phyloP scores from a whole-genome alignment of 2,113 vertebrate species.

The Camarhynchus parvulus region DNA sequence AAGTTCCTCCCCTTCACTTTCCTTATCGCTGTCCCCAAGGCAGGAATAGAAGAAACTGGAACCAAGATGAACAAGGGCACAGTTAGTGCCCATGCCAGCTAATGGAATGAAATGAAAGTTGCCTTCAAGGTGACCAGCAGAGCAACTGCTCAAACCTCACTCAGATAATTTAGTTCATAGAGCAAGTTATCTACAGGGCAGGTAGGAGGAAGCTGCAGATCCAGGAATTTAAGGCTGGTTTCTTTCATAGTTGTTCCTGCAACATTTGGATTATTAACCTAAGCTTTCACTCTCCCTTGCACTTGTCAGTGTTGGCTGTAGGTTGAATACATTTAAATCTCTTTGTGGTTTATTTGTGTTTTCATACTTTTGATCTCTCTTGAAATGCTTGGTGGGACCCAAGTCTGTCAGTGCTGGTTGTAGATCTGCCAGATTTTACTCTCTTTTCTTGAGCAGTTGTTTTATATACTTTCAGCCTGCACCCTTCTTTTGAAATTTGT shows the following conservation, averaged over 20 bases:
- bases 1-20: not conserved
- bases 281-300: not conserved
- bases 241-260: not conserved
- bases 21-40: not conserved
- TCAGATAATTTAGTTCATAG: not conserved
- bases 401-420: not conserved
- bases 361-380: not conserved
- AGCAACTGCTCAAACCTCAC: not conserved
- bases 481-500: not conserved
- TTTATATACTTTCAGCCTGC: not conserved
- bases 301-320: not conserved
- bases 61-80: not conserved
- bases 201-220: not conserved
- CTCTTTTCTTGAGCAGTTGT: not conserved
- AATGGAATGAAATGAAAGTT: not conserved
- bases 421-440: not conserved
- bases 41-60: not conserved
- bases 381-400: not conserved
- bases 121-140: not conserved
- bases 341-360: not conserved
- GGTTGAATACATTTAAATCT: not conserved
- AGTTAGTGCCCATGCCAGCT: not conserved
- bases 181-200: not conserved
- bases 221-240: not conserved
- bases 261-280: not conserved